These are phyloP conservation scores for Rhabdomys dilectus DNA, from an alignment of 2,113 vertebrate species.

Conservation along the genomic window DNA sequence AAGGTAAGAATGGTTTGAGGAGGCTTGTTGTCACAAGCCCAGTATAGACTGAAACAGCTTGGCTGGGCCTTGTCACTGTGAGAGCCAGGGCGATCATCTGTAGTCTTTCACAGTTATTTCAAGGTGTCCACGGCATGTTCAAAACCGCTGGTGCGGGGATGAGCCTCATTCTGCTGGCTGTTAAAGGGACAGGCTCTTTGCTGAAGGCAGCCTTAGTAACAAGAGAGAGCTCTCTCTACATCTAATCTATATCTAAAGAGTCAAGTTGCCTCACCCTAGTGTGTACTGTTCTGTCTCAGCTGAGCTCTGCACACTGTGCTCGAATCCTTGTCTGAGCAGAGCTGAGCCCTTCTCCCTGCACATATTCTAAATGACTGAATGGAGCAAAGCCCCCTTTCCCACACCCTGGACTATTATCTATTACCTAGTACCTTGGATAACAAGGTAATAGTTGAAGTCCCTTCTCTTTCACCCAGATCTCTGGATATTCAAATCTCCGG, in stretches of 20 bases:
- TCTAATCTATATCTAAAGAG: neutral
- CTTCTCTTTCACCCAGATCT: neutral
- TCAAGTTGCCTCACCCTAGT: neutral
- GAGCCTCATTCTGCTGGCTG: neutral
- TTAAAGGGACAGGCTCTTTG: neutral
- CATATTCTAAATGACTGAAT: rapidly evolving
- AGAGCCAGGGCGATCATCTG: neutral
- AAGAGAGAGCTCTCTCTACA: neutral
- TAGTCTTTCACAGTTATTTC: neutral
- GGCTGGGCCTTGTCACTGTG: neutral
- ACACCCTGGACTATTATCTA: neutral
- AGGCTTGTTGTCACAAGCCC: neutral
- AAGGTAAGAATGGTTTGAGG: neutral
- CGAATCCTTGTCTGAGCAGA: neutral
- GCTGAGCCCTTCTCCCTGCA: neutral
- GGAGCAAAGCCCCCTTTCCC: neutral
- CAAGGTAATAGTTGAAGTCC: neutral
- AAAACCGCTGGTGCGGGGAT: neutral
- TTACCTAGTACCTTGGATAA: too few species aligned
- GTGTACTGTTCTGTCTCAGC: neutral
- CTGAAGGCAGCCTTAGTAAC: neutral
- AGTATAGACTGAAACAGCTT: neutral
- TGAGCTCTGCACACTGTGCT: neutral
- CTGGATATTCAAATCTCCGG: neutral
- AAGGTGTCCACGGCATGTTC: neutral